phyloP scores from a whole-genome alignment of 2,113 vertebrate genomes.

The Bungarus multicinctus region DNA sequence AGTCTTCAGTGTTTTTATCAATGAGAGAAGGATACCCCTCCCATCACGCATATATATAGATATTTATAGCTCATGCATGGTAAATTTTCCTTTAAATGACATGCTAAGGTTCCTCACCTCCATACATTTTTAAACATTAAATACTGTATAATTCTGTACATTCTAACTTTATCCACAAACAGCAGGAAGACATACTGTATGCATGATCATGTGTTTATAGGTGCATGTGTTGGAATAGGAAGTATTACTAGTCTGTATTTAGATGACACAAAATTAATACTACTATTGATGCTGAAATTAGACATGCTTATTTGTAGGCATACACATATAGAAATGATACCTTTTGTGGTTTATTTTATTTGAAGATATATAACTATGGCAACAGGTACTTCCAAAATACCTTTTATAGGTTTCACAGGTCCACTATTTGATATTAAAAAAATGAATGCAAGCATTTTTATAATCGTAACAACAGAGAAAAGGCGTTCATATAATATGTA shows the following conservation, averaged over 20 bases:
- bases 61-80: constrained; percentile 43
- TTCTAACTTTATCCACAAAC: constrained; percentile 70
- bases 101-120: constrained; percentile 50
- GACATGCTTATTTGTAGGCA: constrained; percentile 35
- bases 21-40: constrained; percentile 53
- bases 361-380: constrained; percentile 68
- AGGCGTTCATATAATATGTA: constrained; percentile 60
- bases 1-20: constrained; percentile 86
- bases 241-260: constrained; percentile 70
- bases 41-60: constrained; percentile 58
- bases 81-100: constrained; percentile 53
- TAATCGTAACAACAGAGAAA: constrained; percentile 42
- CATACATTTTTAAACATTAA: constrained; percentile 57
- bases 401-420: constrained; percentile 67
- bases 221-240: constrained; percentile 74
- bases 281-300: constrained; percentile 73
- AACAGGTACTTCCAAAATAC: constrained; percentile 73
- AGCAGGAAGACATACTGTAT: constrained; percentile 71
- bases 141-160: constrained; percentile 78
- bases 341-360: constrained; percentile 70
- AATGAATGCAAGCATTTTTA: constrained; percentile 52
- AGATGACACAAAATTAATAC: constrained; percentile 70
- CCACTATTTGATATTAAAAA: constrained; percentile 64
- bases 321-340: constrained; percentile 15
- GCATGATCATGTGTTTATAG: constrained; percentile 74